A percentile compares a stretch with the other conserved stretches of the same genome.
Evolutionary conservation across 2,113 vertebrate genomes (phyloP).

Genomic region (Myiozetetes cayanensis): DNA sequence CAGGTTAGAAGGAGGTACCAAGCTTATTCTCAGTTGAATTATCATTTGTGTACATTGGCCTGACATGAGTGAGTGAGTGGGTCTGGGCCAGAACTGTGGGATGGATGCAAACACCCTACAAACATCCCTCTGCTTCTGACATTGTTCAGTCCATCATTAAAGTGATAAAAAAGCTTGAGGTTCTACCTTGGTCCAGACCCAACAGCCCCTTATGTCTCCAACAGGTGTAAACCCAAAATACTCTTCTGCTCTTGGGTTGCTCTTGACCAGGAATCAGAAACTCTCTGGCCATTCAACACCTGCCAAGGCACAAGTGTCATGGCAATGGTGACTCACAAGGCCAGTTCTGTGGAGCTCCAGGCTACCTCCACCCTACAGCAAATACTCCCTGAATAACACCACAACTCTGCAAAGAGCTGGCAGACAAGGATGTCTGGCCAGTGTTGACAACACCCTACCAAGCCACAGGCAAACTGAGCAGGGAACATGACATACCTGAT

Average conservation of each 20-base stretch:
- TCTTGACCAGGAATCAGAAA: background rate
- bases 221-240: background rate
- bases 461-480: background rate
- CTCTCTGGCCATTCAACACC: background rate
- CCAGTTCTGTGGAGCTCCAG: background rate
- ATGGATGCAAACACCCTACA: background rate
- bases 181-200: background rate
- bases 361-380: background rate
- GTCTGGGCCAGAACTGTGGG: background rate
- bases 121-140: background rate
- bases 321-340: background rate
- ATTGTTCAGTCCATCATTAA: background rate
- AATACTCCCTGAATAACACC: background rate
- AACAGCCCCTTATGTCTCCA: background rate
- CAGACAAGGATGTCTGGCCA: background rate
- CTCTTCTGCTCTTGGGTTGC: background rate
- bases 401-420: background rate
- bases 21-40: background rate
- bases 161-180: background rate
- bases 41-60: fast-evolving
- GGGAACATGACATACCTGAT: background rate
- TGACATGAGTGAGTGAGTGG: fast-evolving
- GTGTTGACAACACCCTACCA: background rate
- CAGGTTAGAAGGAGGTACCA: background rate
- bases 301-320: fast-evolving